These are phyloP conservation scores for Drosophila tripunctata DNA, from an alignment of 2,888 invertebrate species.

Conservation along the genomic window DNA sequence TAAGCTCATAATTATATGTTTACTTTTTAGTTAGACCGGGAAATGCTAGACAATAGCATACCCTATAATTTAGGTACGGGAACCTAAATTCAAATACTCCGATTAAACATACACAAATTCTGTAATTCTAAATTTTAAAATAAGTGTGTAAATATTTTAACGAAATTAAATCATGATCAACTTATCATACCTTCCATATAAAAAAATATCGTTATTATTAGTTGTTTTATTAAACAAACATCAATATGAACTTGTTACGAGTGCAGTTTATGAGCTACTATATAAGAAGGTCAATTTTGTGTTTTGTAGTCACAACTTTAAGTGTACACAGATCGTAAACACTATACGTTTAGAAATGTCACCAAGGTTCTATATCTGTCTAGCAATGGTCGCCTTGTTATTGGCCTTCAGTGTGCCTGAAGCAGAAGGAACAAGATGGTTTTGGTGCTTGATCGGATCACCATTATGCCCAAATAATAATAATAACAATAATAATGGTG, in stretches of 20 bases:
- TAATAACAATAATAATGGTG: neutral
- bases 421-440: conserved; percentile 5
- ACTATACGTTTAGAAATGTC: conserved; percentile 23
- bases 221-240: no score
- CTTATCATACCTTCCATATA: no score
- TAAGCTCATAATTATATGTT: no score
- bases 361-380: conserved; percentile 29
- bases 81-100: no score
- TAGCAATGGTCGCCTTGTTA: conserved; percentile 17
- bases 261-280: neutral
- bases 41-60: no score
- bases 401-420: conserved; percentile 16
- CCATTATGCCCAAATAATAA: conserved; percentile 9
- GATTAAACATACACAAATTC: no score
- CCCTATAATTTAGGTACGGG: no score
- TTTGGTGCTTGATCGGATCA: conserved; percentile 14
- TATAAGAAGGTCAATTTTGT: conserved; percentile 9
- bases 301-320: conserved; percentile 1
- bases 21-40: no score
- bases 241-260: neutral
- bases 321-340: neutral
- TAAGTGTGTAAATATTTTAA: no score
- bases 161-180: no score
- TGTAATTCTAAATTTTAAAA: no score
- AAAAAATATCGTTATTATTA: no score